A percentile compares a stretch with the other conserved stretches of the same genome.
phyloP scores from a whole-genome alignment of 2,797 vertebrate species.

The Brachyrhaphis roseni region DNA sequence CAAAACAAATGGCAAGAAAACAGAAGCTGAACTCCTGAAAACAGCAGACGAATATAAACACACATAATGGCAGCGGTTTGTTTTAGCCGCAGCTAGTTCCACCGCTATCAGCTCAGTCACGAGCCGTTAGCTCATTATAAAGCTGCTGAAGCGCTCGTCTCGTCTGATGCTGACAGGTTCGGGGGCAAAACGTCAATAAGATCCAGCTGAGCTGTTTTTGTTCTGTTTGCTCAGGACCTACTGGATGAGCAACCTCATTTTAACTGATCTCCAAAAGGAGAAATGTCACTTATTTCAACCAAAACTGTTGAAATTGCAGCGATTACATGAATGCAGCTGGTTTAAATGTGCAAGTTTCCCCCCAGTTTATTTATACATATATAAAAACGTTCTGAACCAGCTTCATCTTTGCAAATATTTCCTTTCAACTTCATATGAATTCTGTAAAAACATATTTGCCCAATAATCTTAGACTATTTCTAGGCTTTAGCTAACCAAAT shows the following conservation, averaged over 20 bases:
- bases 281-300: background rate
- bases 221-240: background rate
- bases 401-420: background rate
- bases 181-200: background rate
- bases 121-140: background rate
- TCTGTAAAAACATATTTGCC: background rate
- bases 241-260: background rate
- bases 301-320: background rate
- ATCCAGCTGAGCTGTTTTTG: background rate
- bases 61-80: background rate
- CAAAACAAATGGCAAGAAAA: background rate
- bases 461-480: background rate
- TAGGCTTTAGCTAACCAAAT: background rate
- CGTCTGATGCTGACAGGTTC: background rate
- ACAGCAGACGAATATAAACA: background rate
- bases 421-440: background rate
- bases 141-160: background rate
- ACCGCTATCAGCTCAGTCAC: background rate
- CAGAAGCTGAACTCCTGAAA: background rate
- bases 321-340: background rate
- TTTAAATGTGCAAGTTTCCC: background rate
- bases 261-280: background rate
- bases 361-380: background rate
- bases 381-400: background rate
- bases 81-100: background rate